These are phyloP conservation scores for Hydrotaea cyrtoneurina DNA, from an alignment of 2,888 invertebrate species.

Conservation along the genomic window DNA sequence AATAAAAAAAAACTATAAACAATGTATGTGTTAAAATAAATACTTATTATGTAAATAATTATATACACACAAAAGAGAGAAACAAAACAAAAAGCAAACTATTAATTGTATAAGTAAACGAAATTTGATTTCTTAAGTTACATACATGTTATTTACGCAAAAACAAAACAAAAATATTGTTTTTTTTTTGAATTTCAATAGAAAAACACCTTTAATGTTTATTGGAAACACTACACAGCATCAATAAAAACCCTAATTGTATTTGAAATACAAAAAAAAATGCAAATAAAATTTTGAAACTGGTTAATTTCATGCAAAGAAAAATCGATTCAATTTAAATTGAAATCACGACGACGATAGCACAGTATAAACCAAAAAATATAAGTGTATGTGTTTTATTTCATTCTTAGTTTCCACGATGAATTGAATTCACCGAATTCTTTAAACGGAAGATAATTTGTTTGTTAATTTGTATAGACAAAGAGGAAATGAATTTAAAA, in stretches of 20 bases:
- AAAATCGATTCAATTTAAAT: constrained; percentile 37
- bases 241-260: constrained; percentile 16
- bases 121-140: constrained; percentile 25
- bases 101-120: constrained; percentile 26
- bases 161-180: neutral
- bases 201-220: neutral
- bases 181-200: too few relatives aligned
- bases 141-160: constrained; percentile 39
- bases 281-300: constrained; percentile 27
- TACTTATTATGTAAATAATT: neutral
- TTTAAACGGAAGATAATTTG: too few relatives aligned
- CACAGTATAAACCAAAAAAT: constrained; percentile 43
- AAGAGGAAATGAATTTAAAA: too few relatives aligned
- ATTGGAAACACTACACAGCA: neutral
- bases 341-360: constrained; percentile 27
- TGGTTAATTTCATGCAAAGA: constrained; percentile 35
- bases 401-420: neutral
- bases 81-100: constrained; percentile 9
- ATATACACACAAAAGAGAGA: neutral
- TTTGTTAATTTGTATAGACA: too few relatives aligned
- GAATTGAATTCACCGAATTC: too few relatives aligned
- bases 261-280: constrained; percentile 50
- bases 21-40: constrained; percentile 1
- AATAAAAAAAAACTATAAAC: neutral
- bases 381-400: neutral